Evolutionary conservation across 2,113 vertebrate genomes (phyloP).

Genomic region (Brachyhypopomus gauderio): DNA sequence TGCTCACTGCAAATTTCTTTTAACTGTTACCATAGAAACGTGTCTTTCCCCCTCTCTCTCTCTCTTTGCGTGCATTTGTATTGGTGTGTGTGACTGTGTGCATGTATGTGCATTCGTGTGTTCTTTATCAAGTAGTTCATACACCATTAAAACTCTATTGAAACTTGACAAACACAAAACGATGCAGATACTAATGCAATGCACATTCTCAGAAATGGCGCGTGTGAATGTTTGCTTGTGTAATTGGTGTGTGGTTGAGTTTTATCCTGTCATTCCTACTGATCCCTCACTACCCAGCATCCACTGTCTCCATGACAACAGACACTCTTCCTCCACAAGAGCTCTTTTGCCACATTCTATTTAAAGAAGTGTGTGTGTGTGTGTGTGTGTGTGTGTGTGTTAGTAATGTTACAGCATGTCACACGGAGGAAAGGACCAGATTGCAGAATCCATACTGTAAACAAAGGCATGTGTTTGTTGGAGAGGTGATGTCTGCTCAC

Average conservation of each 20-base stretch:
- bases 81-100: constrained; percentile 13
- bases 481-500: not conserved
- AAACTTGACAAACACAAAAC: too few species aligned
- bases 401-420: not conserved
- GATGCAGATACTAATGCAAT: too few species aligned
- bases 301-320: constrained; percentile 69
- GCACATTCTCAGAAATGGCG: too few species aligned
- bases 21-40: constrained; percentile 66
- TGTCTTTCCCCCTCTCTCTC: constrained; percentile 25
- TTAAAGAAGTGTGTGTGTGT: not conserved
- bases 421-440: too few species aligned
- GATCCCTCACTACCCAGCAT: constrained; percentile 56
- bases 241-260: not conserved
- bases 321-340: constrained; percentile 50
- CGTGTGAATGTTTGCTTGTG: not conserved
- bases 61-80: not conserved
- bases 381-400: constrained; percentile 2
- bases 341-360: constrained; percentile 6
- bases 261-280: constrained; percentile 57
- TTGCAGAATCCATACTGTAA: not conserved
- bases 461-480: not conserved
- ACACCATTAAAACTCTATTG: not conserved
- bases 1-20: not conserved
- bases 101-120: not conserved
- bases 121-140: not conserved